Conservation (phyloP, 2,888 invertebrate genomes). For the Nasonia oneida region DNA sequence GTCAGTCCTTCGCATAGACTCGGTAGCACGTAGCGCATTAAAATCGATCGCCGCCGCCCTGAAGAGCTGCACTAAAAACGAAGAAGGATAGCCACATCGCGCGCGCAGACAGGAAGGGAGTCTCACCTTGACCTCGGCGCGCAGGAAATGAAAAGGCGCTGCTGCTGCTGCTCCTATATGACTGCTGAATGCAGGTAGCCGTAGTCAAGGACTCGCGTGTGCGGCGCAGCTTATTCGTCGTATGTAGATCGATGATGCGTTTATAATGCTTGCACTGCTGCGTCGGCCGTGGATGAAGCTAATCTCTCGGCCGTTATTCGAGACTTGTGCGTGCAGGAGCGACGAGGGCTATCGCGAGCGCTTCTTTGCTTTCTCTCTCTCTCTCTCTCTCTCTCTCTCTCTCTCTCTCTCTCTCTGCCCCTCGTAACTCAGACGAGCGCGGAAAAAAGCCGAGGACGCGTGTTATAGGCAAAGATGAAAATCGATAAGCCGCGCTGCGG, state of each 20-base stretch:
- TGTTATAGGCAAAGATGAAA: neutral
- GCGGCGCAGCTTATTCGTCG: neutral
- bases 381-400: neutral
- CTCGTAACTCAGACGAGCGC: neutral
- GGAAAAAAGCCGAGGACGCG: neutral
- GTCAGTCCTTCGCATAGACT: neutral
- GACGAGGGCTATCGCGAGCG: neutral
- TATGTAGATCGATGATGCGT: conserved; percentile 55
- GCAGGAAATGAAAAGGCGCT: conserved; percentile 64
- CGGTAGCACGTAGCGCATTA: neutral
- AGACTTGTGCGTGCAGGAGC: neutral
- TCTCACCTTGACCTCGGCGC: conserved; percentile 53
- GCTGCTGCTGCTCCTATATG: neutral
- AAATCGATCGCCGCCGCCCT: conserved; percentile 7
- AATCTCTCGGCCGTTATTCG: neutral
- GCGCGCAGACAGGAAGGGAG: neutral
- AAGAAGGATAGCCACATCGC: conserved; percentile 9
- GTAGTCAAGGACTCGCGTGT: conserved; percentile 61
- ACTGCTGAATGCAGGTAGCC: conserved; percentile 29
- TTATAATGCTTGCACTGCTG: neutral
- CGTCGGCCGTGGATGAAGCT: neutral
- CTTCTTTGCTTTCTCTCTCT: neutral
- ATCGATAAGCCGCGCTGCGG: conserved; percentile 12
- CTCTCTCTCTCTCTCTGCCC: neutral
- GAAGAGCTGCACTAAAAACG: conserved; percentile 20